Base-by-base conservation (phyloP, 2,888 invertebrate genomes). In the Cheiracanthium punctorium region DNA sequence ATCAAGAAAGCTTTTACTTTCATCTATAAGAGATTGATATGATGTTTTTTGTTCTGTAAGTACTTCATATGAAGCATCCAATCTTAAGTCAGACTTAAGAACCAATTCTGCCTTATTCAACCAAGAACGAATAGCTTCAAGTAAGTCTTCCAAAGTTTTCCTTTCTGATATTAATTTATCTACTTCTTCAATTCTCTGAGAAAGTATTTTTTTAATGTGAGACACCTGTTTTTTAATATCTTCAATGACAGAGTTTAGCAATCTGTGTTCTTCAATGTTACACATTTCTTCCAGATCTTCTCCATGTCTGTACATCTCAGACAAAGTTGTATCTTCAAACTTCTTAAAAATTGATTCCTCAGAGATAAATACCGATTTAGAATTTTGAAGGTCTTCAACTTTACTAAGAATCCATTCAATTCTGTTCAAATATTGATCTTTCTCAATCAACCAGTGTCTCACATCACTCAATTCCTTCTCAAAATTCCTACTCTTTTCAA, bases 21-120 rank as follows among this genome's bases (percentile, higher is more conserved):
- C 90, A 20, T 90, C 90, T 73, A 89, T 85, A 71, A 91, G 88
- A 20, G 88, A 89, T 90, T 70, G 77, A 73, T 87, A 89, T 76
- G 97, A 97, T n/a, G 94, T 94, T 64, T 96, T 92, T 91, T 97
- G 97, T 92, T 97, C 97, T 91, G 97, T 95, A 33, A 98, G 92
- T 0, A 96, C 94, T 89, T 96, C 96, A 28, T 96, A 93, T 90
- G 95, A 96, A 0, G 96, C 95, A 28, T 95, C 91, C 4, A 91
- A 94, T 65, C 96, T 94, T 2, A 97, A 93, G 90, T 97, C 96
- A 41, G 95, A 94, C 12, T 95, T 95, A 0, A 96, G 95, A 1
- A 96, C 95, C 0, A 96, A 95, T 92, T 97, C 97, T 33, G 96
- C 96, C 92, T 98, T 96, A 89, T 96, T 95, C 52, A 97, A 93